Evolutionary conservation across 2,888 invertebrate species (phyloP).

Genomic region (Cryptus armator): DNA sequence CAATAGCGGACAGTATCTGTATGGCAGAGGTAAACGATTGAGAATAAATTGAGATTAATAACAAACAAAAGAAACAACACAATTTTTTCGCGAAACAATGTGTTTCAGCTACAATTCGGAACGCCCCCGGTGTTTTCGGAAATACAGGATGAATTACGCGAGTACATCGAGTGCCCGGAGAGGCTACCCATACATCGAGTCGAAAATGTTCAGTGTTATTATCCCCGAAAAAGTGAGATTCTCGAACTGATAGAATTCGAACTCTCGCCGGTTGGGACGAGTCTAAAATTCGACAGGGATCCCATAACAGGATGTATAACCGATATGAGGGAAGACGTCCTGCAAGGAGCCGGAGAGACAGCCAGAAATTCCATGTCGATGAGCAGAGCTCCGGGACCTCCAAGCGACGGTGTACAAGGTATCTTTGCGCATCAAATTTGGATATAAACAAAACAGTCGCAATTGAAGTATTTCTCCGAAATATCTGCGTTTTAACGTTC

Average conservation of each 20-base stretch:
- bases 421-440: neutral
- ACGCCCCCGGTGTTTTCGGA: constrained; percentile 89
- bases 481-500: too few relatives aligned
- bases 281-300: constrained; percentile 89
- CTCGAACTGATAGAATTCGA: constrained; percentile 86
- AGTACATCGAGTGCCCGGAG: constrained; percentile 90
- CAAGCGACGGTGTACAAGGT: constrained; percentile 90
- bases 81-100: neutral
- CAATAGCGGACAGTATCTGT: constrained; percentile 35
- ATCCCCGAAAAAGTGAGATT: constrained; percentile 87
- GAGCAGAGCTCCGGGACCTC: constrained; percentile 91
- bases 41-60: neutral
- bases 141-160: constrained; percentile 88
- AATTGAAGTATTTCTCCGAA: too few relatives aligned
- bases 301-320: constrained; percentile 91
- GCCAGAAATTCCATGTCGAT: constrained; percentile 93
- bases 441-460: too few relatives aligned
- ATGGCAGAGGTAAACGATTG: constrained; percentile 56
- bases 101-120: constrained; percentile 83
- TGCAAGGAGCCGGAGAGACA: constrained; percentile 88
- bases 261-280: constrained; percentile 86
- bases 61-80: neutral
- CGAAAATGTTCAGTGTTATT: constrained; percentile 89
- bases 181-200: constrained; percentile 91
- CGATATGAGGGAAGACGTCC: constrained; percentile 88